A percentile compares a stretch with the other conserved stretches of the same genome.
These are phyloP conservation scores for Hirtodrosophila confusa DNA, from an alignment of 2,888 invertebrate species.

Conservation along the genomic window DNA sequence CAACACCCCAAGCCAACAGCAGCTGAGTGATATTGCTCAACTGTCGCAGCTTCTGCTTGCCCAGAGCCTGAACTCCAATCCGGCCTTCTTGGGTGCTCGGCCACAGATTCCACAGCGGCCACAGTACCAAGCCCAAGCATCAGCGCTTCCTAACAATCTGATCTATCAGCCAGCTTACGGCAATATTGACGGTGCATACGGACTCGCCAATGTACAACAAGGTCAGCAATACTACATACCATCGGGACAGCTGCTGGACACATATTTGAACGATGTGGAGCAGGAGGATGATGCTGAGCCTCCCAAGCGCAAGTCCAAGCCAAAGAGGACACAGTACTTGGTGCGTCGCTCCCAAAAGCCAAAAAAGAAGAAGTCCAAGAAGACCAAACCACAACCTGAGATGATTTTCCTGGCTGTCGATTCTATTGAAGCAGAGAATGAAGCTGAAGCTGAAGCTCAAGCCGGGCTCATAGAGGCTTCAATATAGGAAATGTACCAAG, in stretches of 20 bases:
- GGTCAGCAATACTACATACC: conserved; percentile 8
- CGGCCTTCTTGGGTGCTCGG: background rate
- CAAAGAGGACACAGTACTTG: conserved; percentile 1
- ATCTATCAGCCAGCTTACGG: conserved; percentile 7
- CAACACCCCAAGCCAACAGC: background rate
- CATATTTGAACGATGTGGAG: background rate
- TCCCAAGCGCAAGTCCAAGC: background rate
- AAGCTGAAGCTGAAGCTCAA: background rate
- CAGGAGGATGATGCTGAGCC: background rate
- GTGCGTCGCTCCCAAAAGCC: conserved; percentile 32
- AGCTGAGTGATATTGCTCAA: conserved; percentile 11
- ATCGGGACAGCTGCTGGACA: background rate
- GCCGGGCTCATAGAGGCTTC: background rate
- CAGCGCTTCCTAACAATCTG: background rate
- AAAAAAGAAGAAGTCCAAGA: conserved; percentile 38
- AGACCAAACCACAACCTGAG: conserved; percentile 14
- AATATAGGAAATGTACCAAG: background rate
- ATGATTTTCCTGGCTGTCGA: conserved; percentile 18
- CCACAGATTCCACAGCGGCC: conserved; percentile 5
- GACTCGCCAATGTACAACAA: background rate
- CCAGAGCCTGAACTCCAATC: conserved; percentile 7
- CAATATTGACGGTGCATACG: background rate
- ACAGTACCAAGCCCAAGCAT: background rate
- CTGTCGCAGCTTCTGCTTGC: conserved; percentile 23
- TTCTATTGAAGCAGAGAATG: conserved; percentile 2